phyloP scores from a whole-genome alignment of 2,113 vertebrate species.

The Tupaia tana region DNA sequence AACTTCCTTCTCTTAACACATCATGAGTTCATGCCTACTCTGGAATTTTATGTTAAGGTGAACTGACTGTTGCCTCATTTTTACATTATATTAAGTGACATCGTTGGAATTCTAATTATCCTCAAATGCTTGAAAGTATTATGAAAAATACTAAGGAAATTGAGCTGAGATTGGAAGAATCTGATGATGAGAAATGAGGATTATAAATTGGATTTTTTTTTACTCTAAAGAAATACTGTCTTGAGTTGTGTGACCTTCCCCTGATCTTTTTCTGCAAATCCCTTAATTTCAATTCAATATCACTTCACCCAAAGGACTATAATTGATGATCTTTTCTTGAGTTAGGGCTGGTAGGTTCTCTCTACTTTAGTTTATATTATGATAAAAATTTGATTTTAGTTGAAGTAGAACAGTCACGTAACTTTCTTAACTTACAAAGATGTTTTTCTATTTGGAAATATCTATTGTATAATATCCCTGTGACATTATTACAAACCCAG shows the following conservation, averaged over 20 bases:
- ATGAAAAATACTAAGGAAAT: neutral
- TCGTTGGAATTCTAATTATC: conserved; percentile 45
- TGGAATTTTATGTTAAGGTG: conserved; percentile 51
- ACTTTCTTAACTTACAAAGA: neutral
- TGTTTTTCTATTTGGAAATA: neutral
- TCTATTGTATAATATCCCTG: neutral
- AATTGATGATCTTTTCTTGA: neutral
- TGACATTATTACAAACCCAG: neutral
- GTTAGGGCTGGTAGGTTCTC: neutral
- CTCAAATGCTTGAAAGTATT: conserved; percentile 4
- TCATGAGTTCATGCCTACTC: neutral
- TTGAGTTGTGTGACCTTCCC: neutral
- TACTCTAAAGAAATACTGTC: neutral
- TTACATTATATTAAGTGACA: conserved; percentile 34
- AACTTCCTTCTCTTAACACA: neutral
- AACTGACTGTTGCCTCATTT: conserved; percentile 29
- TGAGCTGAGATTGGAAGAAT: neutral
- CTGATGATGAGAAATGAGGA: neutral
- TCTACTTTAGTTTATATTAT: neutral
- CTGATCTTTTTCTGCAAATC: neutral
- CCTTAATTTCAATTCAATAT: conserved; percentile 1
- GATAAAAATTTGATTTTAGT: conserved; percentile 15
- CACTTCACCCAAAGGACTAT: neutral
- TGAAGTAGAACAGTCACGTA: neutral
- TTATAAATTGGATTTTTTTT: neutral